A percentile compares a stretch with the other conserved stretches of the same genome.
Evolutionary conservation across 2,113 vertebrate species (phyloP).

Genomic region (Stomatorhinus ivindoensis): DNA sequence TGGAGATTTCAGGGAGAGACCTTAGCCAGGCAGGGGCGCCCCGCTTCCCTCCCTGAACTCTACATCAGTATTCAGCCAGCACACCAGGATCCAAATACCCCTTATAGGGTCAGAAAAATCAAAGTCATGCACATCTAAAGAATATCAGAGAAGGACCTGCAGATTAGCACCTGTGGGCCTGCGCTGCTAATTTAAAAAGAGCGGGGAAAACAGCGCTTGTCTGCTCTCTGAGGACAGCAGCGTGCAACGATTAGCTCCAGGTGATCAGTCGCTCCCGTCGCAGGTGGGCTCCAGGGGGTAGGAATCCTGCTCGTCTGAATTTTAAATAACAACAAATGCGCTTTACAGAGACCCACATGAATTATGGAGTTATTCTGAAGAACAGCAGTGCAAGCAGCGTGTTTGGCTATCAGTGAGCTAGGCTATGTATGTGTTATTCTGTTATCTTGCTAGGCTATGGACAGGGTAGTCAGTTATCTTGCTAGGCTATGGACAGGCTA

Average conservation of each 20-base stretch:
- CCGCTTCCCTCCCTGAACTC: constrained; percentile 34
- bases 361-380: constrained; percentile 32
- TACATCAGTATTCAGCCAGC: constrained; percentile 53
- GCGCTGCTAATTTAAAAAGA: constrained; percentile 59
- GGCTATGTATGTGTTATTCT: neutral
- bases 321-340: constrained; percentile 44
- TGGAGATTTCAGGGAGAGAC: neutral
- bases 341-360: constrained; percentile 23
- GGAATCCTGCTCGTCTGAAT: constrained; percentile 34
- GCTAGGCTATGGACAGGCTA: neutral
- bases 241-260: constrained; percentile 52
- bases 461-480: neutral
- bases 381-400: constrained; percentile 8
- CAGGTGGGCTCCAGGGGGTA: constrained; percentile 32
- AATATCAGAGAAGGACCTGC: constrained; percentile 59
- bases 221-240: constrained; percentile 43
- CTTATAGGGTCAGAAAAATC: constrained; percentile 63
- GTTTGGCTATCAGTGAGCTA: neutral
- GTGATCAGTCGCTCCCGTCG: constrained; percentile 55
- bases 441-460: neutral
- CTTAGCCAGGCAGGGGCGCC: neutral
- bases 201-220: constrained; percentile 44
- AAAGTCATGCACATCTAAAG: constrained; percentile 61
- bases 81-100: constrained; percentile 41
- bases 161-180: constrained; percentile 57